A percentile compares a stretch with the other conserved stretches of the same genome.
These are phyloP conservation scores for Brachionus angularis DNA, from an alignment of 1,140 invertebrate genomes.

Conservation along the genomic window DNA sequence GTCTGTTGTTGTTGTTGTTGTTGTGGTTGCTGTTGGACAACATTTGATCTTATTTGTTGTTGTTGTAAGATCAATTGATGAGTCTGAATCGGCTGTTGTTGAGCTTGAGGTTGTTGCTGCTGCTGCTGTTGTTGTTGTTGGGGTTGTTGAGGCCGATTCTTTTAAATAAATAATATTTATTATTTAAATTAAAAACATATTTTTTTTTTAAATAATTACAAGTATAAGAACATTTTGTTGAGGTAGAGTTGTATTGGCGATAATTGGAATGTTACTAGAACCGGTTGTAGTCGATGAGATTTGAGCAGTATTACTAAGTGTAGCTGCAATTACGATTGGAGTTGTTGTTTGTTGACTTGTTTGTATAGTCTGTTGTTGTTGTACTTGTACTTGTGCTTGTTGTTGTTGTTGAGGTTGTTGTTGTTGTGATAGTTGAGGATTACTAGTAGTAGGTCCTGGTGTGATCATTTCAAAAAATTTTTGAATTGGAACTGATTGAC, in stretches of 20 bases:
- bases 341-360: too few relatives aligned
- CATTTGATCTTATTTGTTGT: background rate
- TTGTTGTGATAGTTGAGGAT: background rate
- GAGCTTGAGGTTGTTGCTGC: background rate
- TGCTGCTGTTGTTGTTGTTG: background rate
- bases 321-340: too few relatives aligned
- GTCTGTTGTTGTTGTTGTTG: background rate
- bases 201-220: too few relatives aligned
- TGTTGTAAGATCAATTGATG: background rate
- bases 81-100: background rate
- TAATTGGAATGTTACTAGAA: slow-evolving; percentile 33
- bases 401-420: background rate
- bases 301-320: too few relatives aligned
- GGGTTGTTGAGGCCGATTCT: background rate
- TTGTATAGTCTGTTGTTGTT: too few relatives aligned
- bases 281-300: background rate
- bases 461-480: slow-evolving; percentile 31
- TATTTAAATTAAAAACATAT: too few relatives aligned
- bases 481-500: background rate
- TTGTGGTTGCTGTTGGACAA: background rate
- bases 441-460: background rate
- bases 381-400: background rate
- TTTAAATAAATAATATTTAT: slow-evolving; percentile 26
- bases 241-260: background rate
- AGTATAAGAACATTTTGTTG: slow-evolving; percentile 19